These are phyloP conservation scores for Diorhabda carinulata DNA, from an alignment of 1,140 invertebrate genomes.

Conservation along the genomic window DNA sequence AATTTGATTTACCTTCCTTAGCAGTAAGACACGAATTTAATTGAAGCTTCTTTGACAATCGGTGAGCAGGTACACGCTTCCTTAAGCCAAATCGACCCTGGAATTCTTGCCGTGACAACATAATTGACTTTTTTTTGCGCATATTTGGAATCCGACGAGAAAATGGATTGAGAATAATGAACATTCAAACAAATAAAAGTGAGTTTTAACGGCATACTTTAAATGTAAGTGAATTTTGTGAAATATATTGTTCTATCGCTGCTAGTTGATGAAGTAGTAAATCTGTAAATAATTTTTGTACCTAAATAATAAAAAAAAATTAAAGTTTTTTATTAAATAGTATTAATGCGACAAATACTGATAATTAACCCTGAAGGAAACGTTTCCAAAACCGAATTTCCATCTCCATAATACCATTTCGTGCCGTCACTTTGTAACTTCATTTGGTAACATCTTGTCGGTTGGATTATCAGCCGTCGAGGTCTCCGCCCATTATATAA, in stretches of 20 bases:
- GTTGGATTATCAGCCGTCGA: slow-evolving; percentile 14
- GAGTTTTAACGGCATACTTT: neutral
- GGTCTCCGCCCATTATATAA: slow-evolving; percentile 14
- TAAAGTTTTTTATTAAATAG: no score
- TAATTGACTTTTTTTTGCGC: neutral
- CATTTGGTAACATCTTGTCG: slow-evolving; percentile 17
- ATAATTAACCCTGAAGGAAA: neutral
- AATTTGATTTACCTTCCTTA: neutral
- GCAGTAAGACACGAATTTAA: neutral
- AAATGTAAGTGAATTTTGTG: neutral
- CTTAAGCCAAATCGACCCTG: neutral
- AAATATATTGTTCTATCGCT: no score
- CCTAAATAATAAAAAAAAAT: no score
- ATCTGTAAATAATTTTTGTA: no score
- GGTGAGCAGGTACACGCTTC: neutral
- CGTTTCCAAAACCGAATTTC: neutral
- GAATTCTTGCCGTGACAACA: neutral
- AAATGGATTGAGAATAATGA: slow-evolving; percentile 3
- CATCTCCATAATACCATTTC: slow-evolving; percentile 10
- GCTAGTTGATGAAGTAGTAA: no score
- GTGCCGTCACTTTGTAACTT: slow-evolving; percentile 9
- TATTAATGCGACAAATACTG: neutral
- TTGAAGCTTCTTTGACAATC: neutral
- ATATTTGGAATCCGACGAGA: neutral
- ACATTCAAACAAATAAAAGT: neutral